Evolutionary conservation across 2,113 vertebrate genomes (phyloP).

Genomic region (Ptyas mucosa): DNA sequence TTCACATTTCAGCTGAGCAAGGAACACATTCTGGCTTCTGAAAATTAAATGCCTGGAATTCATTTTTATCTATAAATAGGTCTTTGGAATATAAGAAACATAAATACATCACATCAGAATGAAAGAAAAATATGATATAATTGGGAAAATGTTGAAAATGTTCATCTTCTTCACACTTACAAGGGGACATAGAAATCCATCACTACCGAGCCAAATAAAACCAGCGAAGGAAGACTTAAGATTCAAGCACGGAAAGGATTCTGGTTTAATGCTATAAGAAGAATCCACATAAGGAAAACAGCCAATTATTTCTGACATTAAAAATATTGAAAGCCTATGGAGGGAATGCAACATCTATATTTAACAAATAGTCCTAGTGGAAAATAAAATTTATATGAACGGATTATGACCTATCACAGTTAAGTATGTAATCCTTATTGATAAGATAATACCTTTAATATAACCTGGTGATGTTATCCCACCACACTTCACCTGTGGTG

Average conservation of each 20-base stretch:
- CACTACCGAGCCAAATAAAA: neutral
- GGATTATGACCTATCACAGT: slow-evolving; percentile 19
- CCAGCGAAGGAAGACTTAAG: neutral
- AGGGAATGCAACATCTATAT: neutral
- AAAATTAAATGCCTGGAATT: slow-evolving; percentile 9
- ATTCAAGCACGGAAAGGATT: neutral
- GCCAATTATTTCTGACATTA: neutral
- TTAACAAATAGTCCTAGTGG: neutral
- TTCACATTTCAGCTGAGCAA: neutral
- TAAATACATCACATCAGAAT: neutral
- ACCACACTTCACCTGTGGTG: slow-evolving; percentile 28
- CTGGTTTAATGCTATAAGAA: slow-evolving; percentile 20
- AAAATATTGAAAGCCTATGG: neutral
- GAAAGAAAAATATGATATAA: neutral
- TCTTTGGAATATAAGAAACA: neutral
- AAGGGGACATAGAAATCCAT: neutral
- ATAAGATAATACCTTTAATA: slow-evolving; percentile 29
- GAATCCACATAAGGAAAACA: slow-evolving; percentile 42
- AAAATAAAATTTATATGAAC: neutral
- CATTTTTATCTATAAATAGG: slow-evolving; percentile 15
- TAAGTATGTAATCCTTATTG: slow-evolving; percentile 43
- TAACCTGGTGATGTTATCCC: slow-evolving; percentile 42
- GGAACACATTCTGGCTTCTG: neutral
- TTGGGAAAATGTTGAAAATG: neutral
- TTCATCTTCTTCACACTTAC: neutral